These are phyloP conservation scores for Sylvilagus floridanus DNA, from an alignment of 2,797 vertebrate genomes.

Conservation along the genomic window DNA sequence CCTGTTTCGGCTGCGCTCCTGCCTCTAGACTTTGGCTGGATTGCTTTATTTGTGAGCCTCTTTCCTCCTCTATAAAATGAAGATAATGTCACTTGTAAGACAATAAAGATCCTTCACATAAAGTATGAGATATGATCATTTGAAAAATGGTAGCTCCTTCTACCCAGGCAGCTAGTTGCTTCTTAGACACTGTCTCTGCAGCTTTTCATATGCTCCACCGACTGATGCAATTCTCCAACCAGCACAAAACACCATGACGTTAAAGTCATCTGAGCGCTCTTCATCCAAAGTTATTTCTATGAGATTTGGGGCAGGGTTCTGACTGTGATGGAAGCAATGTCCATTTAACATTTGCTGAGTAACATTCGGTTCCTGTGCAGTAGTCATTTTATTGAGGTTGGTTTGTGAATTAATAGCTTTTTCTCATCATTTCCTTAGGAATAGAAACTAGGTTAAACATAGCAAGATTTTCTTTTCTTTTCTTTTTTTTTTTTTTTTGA, in stretches of 20 bases:
- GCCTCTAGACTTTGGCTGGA: neutral
- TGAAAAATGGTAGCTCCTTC: neutral
- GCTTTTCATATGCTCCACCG: neutral
- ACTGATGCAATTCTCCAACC: neutral
- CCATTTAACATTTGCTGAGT: neutral
- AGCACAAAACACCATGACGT: neutral
- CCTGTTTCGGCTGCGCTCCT: neutral
- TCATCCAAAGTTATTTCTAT: neutral
- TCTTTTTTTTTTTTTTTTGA: too few species aligned
- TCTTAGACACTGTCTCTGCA: neutral
- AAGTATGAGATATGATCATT: neutral
- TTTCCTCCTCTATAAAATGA: neutral
- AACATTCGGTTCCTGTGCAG: neutral
- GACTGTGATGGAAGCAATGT: neutral
- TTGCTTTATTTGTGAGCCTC: neutral
- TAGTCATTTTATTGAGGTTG: neutral
- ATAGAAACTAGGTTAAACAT: neutral
- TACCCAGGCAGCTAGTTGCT: neutral
- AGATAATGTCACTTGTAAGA: neutral
- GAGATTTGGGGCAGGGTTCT: neutral
- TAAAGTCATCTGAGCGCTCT: neutral
- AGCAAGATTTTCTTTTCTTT: too few species aligned
- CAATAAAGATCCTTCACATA: neutral
- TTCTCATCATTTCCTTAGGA: neutral
- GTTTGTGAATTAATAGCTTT: neutral